Evolutionary conservation across 2,888 invertebrate genomes (phyloP), one percentile per base, ranked within the genome.

Genomic region (Pyrocoelia pectoralis): DNA sequence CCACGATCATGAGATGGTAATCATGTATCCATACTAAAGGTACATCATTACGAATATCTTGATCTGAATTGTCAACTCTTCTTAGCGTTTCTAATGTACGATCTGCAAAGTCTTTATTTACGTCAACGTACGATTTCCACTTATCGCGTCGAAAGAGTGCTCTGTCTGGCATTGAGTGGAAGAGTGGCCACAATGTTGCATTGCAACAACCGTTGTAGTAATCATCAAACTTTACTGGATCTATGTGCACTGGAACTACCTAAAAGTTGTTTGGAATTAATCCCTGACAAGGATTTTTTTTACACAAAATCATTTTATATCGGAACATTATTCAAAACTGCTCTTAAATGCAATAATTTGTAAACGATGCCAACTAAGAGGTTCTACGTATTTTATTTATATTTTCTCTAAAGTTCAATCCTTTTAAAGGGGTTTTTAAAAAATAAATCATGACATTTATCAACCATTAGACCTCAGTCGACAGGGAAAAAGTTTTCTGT

Each of bases 11-110:
- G 13, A 97, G 85, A 77, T 97, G 96, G 79, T 97, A 97, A 78
- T 97, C 97, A 76, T 97, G 97, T 17, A 97, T 88, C 97, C 97
- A 97, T 1, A 97, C 89, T 60, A 97, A 87, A 0, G 95, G 94
- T 15, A 75, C 65, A 10, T 89, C 83, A 14, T 73, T 72, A 12
- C 78, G 78, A 65, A 75, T 79, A 50, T 70, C 69, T 12, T 83
- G 81, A 14, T 83, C 74, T 15, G 84, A 81, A 57, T 81, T 80
- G 62, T 85, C 84, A 43, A 91, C 80, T 38, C 85, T 76, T 52
- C 84, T 81, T 15, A 90, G 76, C 0, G 92, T 92, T 71, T 84
- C 83, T 56, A 94, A 85, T 0, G 94, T 92, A 76, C 91, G 90
- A 6, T 89, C 87, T 0, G 95, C 94, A 75, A 95, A 95, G 77